These are phyloP conservation scores for Chaetodon trifascialis DNA, from an alignment of 2,113 vertebrate genomes.

Conservation along the genomic window DNA sequence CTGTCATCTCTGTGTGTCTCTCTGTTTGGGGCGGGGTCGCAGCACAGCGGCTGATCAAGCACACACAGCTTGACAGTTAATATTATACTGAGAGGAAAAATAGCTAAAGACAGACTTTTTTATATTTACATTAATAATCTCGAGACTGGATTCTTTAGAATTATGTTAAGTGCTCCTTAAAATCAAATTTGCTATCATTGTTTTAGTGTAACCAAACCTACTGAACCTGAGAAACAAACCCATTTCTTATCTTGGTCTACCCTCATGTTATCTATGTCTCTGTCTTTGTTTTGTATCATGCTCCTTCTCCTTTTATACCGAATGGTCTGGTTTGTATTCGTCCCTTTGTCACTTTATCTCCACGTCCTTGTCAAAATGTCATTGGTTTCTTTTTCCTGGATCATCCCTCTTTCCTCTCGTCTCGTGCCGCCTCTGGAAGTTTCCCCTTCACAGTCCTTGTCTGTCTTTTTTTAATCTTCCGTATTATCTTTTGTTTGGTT, in stretches of 20 bases:
- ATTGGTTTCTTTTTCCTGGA: conserved; percentile 27
- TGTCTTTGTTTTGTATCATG: conserved; percentile 49
- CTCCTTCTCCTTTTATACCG: conserved; percentile 38
- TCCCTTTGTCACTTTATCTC: conserved; percentile 64
- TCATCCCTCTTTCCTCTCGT: conserved; percentile 13
- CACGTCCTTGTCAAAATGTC: conserved; percentile 56
- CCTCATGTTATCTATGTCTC: conserved; percentile 44
- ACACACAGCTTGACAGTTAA: conserved; percentile 6
- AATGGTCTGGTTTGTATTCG: conserved; percentile 47
- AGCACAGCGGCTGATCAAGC: conserved; percentile 41
- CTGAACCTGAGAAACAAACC: conserved; percentile 35
- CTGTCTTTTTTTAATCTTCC: background rate
- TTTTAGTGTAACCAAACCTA: conserved; percentile 24
- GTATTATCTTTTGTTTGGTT: conserved; percentile 10
- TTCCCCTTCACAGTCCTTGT: conserved; percentile 35
- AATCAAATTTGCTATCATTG: conserved; percentile 24
- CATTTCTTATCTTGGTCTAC: conserved; percentile 49
- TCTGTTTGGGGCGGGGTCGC: conserved; percentile 31
- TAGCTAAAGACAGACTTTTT: conserved; percentile 10
- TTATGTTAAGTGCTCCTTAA: conserved; percentile 6
- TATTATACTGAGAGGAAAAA: conserved; percentile 23
- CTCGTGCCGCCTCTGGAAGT: conserved; percentile 9
- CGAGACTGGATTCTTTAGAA: background rate
- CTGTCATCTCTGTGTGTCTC: conserved; percentile 2
- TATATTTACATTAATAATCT: background rate